Percentiles rank a stretch among this genome's conserved stretches.
These are phyloP conservation scores for Drosophila ironensis DNA, from an alignment of 1,140 invertebrate species.

Conservation along the genomic window DNA sequence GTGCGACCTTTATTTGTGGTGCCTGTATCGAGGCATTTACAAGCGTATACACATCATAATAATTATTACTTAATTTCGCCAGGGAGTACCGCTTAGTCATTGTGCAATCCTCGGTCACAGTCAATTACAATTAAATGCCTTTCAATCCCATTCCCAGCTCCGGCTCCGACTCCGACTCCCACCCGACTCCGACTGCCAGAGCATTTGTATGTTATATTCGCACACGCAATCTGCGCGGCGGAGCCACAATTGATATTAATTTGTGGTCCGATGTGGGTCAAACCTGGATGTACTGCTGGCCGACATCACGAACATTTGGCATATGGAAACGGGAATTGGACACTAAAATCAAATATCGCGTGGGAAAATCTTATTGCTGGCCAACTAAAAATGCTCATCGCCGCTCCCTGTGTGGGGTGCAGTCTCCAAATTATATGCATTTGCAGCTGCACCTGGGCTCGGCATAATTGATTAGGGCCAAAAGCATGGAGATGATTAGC, in stretches of 20 bases:
- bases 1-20: constrained; percentile 40
- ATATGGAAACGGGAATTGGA: neutral
- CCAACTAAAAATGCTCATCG: constrained; percentile 4
- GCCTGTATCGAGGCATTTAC: constrained; percentile 23
- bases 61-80: constrained; percentile 54
- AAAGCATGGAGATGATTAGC: constrained; percentile 12
- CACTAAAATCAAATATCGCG: constrained; percentile 40
- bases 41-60: constrained; percentile 48
- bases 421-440: constrained; percentile 55
- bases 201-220: constrained; percentile 31
- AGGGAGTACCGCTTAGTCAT: constrained; percentile 43
- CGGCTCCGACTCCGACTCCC: neutral
- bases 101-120: constrained; percentile 55
- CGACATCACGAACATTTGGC: neutral
- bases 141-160: constrained; percentile 32
- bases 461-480: constrained; percentile 43
- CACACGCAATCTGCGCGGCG: constrained; percentile 49
- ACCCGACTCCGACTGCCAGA: neutral
- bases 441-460: constrained; percentile 21
- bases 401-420: constrained; percentile 31
- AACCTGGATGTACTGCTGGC: constrained; percentile 8
- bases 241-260: constrained; percentile 57
- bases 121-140: constrained; percentile 62
- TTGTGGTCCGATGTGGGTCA: constrained; percentile 49
- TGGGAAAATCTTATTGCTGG: constrained; percentile 49